A percentile compares a stretch with the other conserved stretches of the same genome.
Conservation (phyloP, 2,888 invertebrate genomes). For the Ochropleura plecta region DNA sequence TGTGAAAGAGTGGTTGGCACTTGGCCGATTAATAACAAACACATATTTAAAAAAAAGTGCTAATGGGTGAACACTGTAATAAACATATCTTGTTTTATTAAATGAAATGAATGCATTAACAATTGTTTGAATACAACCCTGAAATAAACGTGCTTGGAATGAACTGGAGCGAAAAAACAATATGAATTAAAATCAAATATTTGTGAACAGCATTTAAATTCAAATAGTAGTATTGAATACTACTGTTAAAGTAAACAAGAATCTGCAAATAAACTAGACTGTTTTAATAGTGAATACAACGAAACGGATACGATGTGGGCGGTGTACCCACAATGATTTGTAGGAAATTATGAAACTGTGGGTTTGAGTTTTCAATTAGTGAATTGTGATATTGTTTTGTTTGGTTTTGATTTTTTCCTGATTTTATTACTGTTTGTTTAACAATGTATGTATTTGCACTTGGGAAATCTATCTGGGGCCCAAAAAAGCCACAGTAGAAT, state of each 20-base stretch:
- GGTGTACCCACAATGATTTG: not conserved
- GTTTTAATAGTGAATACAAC: conserved; percentile 20
- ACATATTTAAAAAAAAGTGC: too few relatives aligned
- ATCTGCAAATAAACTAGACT: conserved; percentile 13
- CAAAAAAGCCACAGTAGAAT: too few relatives aligned
- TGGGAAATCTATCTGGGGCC: not conserved
- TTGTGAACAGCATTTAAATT: conserved; percentile 19
- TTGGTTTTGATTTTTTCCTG: not conserved
- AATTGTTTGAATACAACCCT: not conserved
- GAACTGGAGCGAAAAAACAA: conserved; percentile 13
- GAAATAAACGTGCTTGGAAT: not conserved
- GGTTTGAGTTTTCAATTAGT: conserved; percentile 11
- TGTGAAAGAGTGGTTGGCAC: too few relatives aligned
- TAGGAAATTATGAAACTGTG: conserved; percentile 14
- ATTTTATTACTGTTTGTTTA: not conserved
- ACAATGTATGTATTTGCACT: not conserved
- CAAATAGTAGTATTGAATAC: not conserved
- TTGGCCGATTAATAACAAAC: too few relatives aligned
- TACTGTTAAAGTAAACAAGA: not conserved
- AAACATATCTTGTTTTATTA: not conserved
- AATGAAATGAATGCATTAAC: conserved; percentile 4
- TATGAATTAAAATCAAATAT: conserved; percentile 37
- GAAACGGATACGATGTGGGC: conserved; percentile 7
- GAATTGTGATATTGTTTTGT: not conserved
- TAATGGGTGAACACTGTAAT: not conserved